Evolutionary conservation across 2,797 vertebrate genomes (phyloP), one percentile per base, ranked within the genome.

Genomic region (Menidia menidia): DNA sequence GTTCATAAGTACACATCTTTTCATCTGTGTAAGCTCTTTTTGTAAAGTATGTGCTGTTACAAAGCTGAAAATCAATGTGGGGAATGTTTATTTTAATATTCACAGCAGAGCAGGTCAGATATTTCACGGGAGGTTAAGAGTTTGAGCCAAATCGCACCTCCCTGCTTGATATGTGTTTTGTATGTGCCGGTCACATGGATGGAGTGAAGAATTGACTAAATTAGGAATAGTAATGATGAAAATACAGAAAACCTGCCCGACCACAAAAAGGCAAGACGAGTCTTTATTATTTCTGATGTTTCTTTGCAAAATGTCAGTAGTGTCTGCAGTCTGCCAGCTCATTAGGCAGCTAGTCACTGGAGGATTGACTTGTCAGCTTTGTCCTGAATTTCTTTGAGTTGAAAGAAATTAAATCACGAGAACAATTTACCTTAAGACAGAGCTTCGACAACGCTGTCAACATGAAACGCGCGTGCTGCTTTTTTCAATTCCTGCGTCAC

Each of bases 281-380:
- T 63, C 33, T 55, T 54, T 68, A 42, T 43, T 53, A 56, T 68
- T 44, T 71, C 19, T 72, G 48, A 75, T 57, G 30, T 75, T 70
- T 57, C 68, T 61, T 71, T 68, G 63, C 72, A 75, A 70, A 53
- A 60, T 51, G 78, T 76, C 80, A 70, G 51, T 55, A 68, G 64
- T 59, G 64, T 82, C 71, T 82, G 64, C 73, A 75, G 64, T 62
- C 58, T 77, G 71, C 57, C 71, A 71, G 68, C 84, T 84, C 80
- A 82, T 87, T 85, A 87, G 75, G 72, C 71, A 79, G 68, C 66
- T 52, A 73, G 68, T 81, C 77, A 80, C 60, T 59, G 48, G 75
- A 70, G 55, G 64, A 80, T 44, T 48, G 62, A 31, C 59, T 60
- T 78, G 78, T 78, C 79, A 60, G 57, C 67, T 67, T 63, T n/a